Conservation (phyloP, 1,140 invertebrate species). For the Ditylenchus dipsaci region DNA sequence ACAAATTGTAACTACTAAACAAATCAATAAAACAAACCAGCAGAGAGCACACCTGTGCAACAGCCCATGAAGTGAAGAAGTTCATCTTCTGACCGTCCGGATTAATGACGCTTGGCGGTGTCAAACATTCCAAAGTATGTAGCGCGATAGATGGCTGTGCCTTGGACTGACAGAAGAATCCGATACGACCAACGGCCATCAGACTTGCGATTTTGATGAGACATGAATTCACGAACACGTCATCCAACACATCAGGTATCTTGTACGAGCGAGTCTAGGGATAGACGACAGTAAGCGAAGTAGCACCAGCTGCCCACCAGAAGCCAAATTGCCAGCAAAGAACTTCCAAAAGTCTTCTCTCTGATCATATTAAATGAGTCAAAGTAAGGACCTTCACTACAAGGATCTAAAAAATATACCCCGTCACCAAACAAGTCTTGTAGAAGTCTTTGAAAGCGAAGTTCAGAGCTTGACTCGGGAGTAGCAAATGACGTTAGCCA, state of each 20-base stretch:
- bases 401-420: background rate
- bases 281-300: conserved; percentile 60
- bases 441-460: conserved; percentile 58
- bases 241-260: conserved; percentile 58
- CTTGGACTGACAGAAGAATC: conserved; percentile 60
- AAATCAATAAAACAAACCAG: too few species aligned
- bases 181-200: conserved; percentile 59
- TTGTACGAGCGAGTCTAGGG: conserved; percentile 60
- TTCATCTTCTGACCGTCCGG: conserved; percentile 59
- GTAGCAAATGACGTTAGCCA: conserved; percentile 54
- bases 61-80: conserved; percentile 58
- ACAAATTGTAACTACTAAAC: conserved; percentile 64
- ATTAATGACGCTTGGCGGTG: conserved; percentile 57
- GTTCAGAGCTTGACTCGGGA: conserved; percentile 58
- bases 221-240: conserved; percentile 58
- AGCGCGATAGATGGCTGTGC: conserved; percentile 60
- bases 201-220: conserved; percentile 59
- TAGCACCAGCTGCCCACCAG: conserved; percentile 60
- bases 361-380: too few species aligned
- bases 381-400: background rate
- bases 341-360: conserved; percentile 79
- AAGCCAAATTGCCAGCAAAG: conserved; percentile 67
- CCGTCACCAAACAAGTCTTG: too few species aligned
- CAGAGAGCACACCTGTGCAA: conserved; percentile 59
- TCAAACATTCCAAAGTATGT: conserved; percentile 61